phyloP scores from a whole-genome alignment of 30 jellyfish, hydroid and myxozoan species.

The Turritopsis rubra region DNA sequence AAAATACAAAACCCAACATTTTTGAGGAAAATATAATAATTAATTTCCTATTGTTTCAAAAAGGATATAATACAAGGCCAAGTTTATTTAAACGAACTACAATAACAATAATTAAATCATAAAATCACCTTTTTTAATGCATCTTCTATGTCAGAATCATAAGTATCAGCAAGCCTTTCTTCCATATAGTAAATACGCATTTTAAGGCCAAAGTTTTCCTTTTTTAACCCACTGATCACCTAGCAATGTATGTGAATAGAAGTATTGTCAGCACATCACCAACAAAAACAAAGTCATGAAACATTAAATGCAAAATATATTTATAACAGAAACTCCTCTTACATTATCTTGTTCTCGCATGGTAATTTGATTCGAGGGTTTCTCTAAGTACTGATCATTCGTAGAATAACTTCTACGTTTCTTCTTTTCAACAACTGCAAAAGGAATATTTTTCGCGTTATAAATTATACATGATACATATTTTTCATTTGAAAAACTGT shows the following conservation, averaged over 20 bases:
- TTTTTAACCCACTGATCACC: conserved; percentile 60
- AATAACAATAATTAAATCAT: too few relatives aligned
- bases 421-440: neutral
- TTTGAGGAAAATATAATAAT: neutral
- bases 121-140: conserved; percentile 37
- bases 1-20: neutral
- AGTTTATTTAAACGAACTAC: too few relatives aligned
- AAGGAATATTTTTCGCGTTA: neutral
- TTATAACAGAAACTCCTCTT: neutral
- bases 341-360: conserved; percentile 7
- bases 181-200: conserved; percentile 73
- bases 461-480: neutral
- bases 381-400: neutral
- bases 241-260: neutral
- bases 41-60: too few relatives aligned
- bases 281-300: neutral
- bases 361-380: neutral
- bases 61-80: too few relatives aligned
- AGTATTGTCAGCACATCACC: neutral
- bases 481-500: neutral
- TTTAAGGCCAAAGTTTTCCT: conserved; percentile 74
- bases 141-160: conserved; percentile 63
- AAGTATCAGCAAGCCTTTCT: conserved; percentile 61
- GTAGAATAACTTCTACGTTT: conserved; percentile 5
- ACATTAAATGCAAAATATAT: neutral